Base-by-base conservation (phyloP, 2,797 vertebrate species). In the Poeciliopsis presidionis region DNA sequence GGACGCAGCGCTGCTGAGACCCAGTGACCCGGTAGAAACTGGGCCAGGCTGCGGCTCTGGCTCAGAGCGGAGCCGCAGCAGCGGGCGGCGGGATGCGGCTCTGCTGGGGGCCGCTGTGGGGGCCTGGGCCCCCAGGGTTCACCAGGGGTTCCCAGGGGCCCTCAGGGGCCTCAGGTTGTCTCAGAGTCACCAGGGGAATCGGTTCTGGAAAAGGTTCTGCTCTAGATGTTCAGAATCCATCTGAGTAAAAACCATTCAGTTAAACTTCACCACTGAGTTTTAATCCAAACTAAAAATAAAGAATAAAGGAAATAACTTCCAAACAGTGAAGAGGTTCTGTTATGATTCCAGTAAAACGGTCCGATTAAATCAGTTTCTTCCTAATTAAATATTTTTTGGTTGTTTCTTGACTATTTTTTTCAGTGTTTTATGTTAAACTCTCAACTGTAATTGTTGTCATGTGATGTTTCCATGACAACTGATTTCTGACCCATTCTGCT, bases 21-120 rank as follows among this genome's bases (percentile, higher is more conserved):
- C 88, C 83, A 83, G 53, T 92, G 92, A 92, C 91, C 91, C 83
- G 90, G 57, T 88, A 87, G 88, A 89, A 90, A 86, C 14, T 81
- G 83, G 90, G 90, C 36, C 85, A 88, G 41, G 72, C 59, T 81
- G 36, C 72, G 18, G 41, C 30, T 61, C 72, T 75, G 46, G 61
- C 55, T 61, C 45, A 39, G 39, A 51, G 72, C 49, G 70, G 70
- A 33, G 61, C 18, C 61, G 18, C 61, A 0, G 0, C 16, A 61
- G 57, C 57, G 12, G 59, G 16, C 61, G 5, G 30, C 6, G 1
- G 30, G 30, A 30, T 36, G 59, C 2, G 30, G 59, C 59, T 36
- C 59, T 16, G 14, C 49, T 51, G 49, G 49, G 18, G 49, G 1
- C 18, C 6, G 47, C 46, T 16, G 14, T 16, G 46, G 14, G 46